Evolutionary conservation across 2,797 vertebrate species (phyloP).

Genomic region (Enteromius trimaculatus): DNA sequence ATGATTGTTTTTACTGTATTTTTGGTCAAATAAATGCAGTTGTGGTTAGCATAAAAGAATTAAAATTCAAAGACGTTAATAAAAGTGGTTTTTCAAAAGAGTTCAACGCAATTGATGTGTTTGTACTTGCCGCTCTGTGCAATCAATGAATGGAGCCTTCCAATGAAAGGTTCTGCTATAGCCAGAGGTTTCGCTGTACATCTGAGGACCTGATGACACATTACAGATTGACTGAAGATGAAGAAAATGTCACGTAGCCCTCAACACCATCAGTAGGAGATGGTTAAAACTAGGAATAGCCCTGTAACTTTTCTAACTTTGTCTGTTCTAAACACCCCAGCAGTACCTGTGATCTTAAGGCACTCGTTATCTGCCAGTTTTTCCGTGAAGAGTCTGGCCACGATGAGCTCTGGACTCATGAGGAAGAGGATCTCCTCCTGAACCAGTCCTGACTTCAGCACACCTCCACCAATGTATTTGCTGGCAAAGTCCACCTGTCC

Average conservation of each 20-base stretch:
- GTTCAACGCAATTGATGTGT: too few relatives aligned
- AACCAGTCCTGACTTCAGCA: conserved; percentile 72
- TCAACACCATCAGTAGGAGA: neutral
- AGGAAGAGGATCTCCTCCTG: conserved; percentile 81
- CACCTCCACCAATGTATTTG: conserved; percentile 72
- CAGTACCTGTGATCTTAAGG: conserved; percentile 72
- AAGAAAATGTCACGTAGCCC: neutral
- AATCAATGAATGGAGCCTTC: conserved; percentile 37
- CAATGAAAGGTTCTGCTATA: conserved; percentile 69
- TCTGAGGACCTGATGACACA: conserved; percentile 68
- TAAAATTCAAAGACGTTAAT: too few relatives aligned
- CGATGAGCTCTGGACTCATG: conserved; percentile 76
- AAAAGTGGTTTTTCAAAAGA: neutral
- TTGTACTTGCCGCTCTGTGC: conserved; percentile 6
- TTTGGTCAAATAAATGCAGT: neutral
- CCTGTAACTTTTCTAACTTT: neutral
- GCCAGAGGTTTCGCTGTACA: conserved; percentile 69
- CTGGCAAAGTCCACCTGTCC: conserved; percentile 77
- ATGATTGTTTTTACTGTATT: neutral
- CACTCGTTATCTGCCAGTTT: conserved; percentile 71
- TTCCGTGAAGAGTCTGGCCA: conserved; percentile 79
- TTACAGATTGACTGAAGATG: neutral
- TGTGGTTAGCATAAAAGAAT: neutral
- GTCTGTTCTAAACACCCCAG: neutral
- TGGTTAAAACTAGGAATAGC: neutral